These are phyloP conservation scores for Myrmecobius fasciatus DNA, from an alignment of 2,113 vertebrate genomes.

Conservation along the genomic window DNA sequence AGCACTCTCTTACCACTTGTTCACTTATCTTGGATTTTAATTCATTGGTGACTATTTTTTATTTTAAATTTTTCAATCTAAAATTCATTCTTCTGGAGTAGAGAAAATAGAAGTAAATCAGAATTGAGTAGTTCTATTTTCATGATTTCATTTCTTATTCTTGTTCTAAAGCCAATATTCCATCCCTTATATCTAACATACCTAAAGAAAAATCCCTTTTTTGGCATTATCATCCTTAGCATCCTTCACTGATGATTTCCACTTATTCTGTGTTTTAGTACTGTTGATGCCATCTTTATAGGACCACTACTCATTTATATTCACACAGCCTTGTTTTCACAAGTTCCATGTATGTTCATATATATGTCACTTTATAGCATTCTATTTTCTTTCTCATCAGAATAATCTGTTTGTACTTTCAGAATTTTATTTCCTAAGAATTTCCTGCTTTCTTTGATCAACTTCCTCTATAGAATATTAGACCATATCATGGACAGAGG, in stretches of 20 bases:
- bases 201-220: neutral
- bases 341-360: neutral
- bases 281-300: too few species aligned
- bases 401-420: neutral
- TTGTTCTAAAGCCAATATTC: neutral
- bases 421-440: neutral
- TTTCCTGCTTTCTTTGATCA: neutral
- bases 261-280: neutral
- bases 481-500: neutral
- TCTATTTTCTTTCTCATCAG: neutral
- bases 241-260: neutral
- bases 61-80: neutral
- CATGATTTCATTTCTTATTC: neutral
- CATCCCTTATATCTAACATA: neutral
- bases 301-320: neutral
- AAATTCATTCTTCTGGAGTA: neutral
- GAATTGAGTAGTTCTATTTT: neutral
- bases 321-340: neutral
- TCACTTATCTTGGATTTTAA: neutral
- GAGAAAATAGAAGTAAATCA: neutral
- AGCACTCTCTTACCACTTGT: neutral
- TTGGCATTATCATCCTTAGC: neutral
- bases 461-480: neutral
- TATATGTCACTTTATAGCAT: neutral
- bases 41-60: neutral